Base-by-base conservation (phyloP, 2,113 vertebrate species). In the Protobothrops mucrosquamatus region DNA sequence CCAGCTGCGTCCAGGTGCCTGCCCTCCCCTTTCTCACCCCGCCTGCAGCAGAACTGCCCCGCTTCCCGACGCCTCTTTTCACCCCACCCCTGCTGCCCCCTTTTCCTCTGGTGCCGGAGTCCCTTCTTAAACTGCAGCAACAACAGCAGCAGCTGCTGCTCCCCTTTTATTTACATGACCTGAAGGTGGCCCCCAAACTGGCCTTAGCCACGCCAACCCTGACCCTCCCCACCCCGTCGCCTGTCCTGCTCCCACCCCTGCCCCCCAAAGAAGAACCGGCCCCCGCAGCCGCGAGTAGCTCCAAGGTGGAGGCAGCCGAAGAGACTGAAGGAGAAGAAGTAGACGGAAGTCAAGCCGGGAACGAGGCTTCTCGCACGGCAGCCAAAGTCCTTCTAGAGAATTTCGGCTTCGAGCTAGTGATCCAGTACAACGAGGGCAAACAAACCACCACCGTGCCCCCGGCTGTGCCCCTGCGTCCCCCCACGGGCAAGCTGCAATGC, bases 381-480 rank as follows among this genome's bases (percentile, higher is more conserved):
- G 97, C 97, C 90, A 96, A 96, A 89, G 96, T 97, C 74, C 96
- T 98, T 22, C 94, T 98, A 20, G 97, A 97, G 92, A 97, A 97
- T 91, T 97, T 97, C 0, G 97, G 97, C 54, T 98, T 97, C 51
- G 97, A 97, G 94, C 94, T 98, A 34, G 97, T 98, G 46, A 97
- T 97, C 92, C 97, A 97, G 90, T 98, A 97, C 92, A 98, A 97
- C 0, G 97, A 97, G 92, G 97, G 97, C 52, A 97, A 97, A 64
- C 96, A 97, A 87, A 93, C 96, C 24, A 89, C 64, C 3, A 81
- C 89, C 1, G 93, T 93, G 0, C 87, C 91, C 4, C 90, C 39
- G 1, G 94, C 95, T 22, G 93, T 94, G 23, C 94, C 95, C 0
- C 96, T 94, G 0, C 95, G 95, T 2, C 95, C 95, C 0, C 95